These are phyloP conservation scores for Cardinalis cardinalis DNA, from an alignment of 2,113 vertebrate genomes.

Conservation along the genomic window DNA sequence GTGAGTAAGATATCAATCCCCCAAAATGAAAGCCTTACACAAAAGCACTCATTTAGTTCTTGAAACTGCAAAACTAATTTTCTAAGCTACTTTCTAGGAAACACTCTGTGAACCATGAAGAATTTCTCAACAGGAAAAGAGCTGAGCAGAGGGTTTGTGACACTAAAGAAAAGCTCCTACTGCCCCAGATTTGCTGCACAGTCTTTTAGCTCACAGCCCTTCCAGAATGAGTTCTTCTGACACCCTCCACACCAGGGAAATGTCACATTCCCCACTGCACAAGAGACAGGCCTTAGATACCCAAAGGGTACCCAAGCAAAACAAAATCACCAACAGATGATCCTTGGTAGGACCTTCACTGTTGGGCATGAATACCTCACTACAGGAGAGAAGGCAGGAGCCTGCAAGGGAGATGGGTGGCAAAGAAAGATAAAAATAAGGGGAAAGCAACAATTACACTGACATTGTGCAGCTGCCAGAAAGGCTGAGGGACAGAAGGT, in stretches of 20 bases:
- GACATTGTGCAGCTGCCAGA: not conserved
- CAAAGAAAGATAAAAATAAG: not conserved
- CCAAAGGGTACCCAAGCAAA: not conserved
- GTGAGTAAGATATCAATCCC: not conserved
- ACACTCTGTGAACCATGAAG: not conserved
- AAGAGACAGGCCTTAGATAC: not conserved
- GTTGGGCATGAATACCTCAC: accelerated
- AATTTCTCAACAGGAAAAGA: not conserved
- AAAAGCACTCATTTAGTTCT: not conserved
- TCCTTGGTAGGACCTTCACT: not conserved
- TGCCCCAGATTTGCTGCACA: not conserved
- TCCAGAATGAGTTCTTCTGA: not conserved
- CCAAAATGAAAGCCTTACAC: not conserved
- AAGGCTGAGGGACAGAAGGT: not conserved
- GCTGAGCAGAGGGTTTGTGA: not conserved
- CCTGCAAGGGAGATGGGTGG: accelerated
- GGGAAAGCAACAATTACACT: not conserved
- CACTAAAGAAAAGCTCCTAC: not conserved
- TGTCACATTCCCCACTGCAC: not conserved
- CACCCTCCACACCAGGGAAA: not conserved
- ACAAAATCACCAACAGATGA: accelerated
- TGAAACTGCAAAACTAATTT: not conserved
- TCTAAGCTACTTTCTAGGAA: not conserved
- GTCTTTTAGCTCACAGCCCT: not conserved
- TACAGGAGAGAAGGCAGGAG: not conserved